phyloP scores from a whole-genome alignment of 53 echinoderm and acorn worm species.

The Echinarachnius parma region DNA sequence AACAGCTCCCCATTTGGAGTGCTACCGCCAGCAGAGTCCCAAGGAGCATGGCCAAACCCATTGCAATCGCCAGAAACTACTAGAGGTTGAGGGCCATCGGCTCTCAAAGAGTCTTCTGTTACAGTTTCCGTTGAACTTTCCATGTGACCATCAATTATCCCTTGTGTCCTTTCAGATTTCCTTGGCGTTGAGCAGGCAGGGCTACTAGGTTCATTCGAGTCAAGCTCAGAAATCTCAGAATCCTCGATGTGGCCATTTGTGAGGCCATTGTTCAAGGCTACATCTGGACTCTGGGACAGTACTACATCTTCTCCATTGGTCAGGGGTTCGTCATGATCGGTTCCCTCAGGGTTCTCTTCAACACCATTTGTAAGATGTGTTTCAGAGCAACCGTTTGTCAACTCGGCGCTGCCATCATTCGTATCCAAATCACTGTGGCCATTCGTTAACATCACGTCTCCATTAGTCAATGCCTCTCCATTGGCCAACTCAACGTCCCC shows the following conservation, averaged over 20 bases:
- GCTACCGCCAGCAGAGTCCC: slow-evolving; percentile 11
- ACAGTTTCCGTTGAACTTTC: slow-evolving; percentile 92
- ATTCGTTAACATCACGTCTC: no score
- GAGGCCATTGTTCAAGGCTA: slow-evolving; percentile 51
- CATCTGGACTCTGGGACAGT: slow-evolving; percentile 13
- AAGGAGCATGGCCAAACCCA: slow-evolving; percentile 40
- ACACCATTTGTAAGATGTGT: slow-evolving; percentile 10
- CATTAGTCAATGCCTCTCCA: no score
- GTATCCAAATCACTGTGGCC: no score
- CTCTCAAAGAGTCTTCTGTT: slow-evolving; percentile 60
- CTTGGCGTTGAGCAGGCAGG: slow-evolving; percentile 64
- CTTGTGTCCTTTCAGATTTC: slow-evolving; percentile 22
- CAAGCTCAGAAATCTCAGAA: slow-evolving; percentile 19
- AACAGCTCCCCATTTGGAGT: slow-evolving; percentile 37
- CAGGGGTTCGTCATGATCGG: neutral
- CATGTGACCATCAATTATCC: slow-evolving; percentile 52
- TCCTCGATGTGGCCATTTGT: slow-evolving; percentile 53
- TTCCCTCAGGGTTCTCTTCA: slow-evolving; percentile 4
- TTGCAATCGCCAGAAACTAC: slow-evolving; percentile 13
- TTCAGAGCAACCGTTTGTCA: no score
- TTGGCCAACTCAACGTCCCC: no score
- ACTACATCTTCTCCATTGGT: slow-evolving; percentile 1
- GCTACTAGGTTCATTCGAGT: slow-evolving; percentile 8
- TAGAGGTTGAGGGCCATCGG: slow-evolving; percentile 7
- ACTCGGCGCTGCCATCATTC: no score